phyloP scores from a whole-genome alignment of 2,888 invertebrate species.

The Spilosoma lubricipeda region DNA sequence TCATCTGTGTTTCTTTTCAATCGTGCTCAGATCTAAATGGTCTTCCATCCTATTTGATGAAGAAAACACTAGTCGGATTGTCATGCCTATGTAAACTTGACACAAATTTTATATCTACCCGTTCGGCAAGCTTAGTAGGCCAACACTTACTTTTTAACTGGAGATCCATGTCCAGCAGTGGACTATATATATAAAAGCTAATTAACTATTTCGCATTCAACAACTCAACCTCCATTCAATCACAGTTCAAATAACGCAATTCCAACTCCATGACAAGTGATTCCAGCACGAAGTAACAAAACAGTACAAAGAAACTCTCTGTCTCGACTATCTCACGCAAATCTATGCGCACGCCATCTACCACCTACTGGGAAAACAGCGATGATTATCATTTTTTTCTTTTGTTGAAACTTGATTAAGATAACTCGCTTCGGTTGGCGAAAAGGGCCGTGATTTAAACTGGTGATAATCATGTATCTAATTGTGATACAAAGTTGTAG shows the following conservation, averaged over 20 bases:
- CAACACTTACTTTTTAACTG: too few relatives aligned
- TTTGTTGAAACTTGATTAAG: conserved; percentile 49
- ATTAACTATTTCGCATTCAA: background rate
- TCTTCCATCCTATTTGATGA: too few relatives aligned
- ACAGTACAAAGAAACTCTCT: conserved; percentile 33
- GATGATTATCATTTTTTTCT: conserved; percentile 57
- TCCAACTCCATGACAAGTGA: conserved; percentile 4
- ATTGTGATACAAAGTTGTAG: background rate
- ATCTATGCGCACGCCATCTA: conserved; percentile 61
- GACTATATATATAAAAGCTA: too few relatives aligned
- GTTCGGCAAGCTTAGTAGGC: too few relatives aligned
- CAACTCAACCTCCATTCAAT: background rate
- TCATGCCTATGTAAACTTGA: too few relatives aligned
- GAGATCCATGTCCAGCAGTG: too few relatives aligned
- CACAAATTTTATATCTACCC: too few relatives aligned
- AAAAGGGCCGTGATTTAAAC: conserved; percentile 30
- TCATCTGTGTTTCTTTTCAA: too few relatives aligned
- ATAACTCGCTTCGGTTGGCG: conserved; percentile 37
- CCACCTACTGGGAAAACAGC: conserved; percentile 50
- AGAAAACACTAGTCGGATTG: too few relatives aligned
- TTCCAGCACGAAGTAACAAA: conserved; percentile 14
- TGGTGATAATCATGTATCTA: background rate
- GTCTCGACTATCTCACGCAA: conserved; percentile 64
- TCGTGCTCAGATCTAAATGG: too few relatives aligned
- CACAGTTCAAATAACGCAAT: conserved; percentile 8